Conservation (phyloP, 2,113 vertebrate genomes). For the Macrotis lagotis region DNA sequence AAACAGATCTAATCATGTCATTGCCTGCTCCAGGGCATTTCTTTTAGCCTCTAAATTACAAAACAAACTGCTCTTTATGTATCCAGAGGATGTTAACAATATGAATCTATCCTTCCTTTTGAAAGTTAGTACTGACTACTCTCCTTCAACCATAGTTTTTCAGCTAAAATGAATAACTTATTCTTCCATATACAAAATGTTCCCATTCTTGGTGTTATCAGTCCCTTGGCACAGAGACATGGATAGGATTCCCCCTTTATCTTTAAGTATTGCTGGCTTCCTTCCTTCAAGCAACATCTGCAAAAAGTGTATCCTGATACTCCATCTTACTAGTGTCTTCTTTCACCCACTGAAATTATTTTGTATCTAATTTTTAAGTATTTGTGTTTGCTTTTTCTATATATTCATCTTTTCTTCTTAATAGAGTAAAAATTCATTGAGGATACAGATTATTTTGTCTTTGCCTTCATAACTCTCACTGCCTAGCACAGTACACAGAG, state of each 20-base stretch:
- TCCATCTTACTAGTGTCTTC: not conserved
- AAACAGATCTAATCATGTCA: not conserved
- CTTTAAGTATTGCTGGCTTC: not conserved
- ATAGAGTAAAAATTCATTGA: not conserved
- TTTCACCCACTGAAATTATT: not conserved
- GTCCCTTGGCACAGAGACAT: not conserved
- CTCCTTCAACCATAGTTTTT: not conserved
- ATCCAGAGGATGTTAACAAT: not conserved
- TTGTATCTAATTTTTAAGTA: not conserved
- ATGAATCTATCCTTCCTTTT: not conserved
- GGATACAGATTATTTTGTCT: not conserved
- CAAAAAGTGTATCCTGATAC: not conserved
- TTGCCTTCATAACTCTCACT: not conserved
- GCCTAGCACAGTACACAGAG: not conserved
- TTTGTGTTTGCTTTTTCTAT: not conserved
- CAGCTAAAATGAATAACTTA: not conserved
- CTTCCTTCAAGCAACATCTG: not conserved
- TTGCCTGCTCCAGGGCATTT: not conserved
- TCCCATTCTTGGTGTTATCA: not conserved
- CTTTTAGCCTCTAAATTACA: not conserved
- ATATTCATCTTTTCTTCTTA: not conserved
- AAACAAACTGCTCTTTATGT: not conserved
- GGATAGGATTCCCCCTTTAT: not conserved
- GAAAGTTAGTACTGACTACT: not conserved
- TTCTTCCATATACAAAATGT: not conserved